These are phyloP conservation scores for Drosophila aff. DNA, from an alignment of 1,140 invertebrate species.

Conservation along the genomic window DNA sequence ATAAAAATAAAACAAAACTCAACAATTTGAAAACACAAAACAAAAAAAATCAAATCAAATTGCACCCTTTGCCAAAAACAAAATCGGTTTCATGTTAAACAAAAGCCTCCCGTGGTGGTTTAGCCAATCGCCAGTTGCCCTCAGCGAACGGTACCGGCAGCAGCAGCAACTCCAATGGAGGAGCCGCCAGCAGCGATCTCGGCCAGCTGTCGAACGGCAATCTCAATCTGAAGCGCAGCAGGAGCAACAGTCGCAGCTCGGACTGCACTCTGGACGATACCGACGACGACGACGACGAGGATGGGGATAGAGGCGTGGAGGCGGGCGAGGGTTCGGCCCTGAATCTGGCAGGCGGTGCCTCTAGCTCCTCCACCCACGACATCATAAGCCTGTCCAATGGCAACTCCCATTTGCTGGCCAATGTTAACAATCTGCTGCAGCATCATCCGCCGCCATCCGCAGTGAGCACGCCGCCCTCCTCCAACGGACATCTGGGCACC, in stretches of 20 bases:
- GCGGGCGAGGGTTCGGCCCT: conserved; percentile 26
- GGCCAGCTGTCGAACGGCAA: conserved; percentile 49
- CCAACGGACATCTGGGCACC: conserved; percentile 73
- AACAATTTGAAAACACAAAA: conserved; percentile 25
- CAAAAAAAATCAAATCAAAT: conserved; percentile 3
- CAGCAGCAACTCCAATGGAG: conserved; percentile 32
- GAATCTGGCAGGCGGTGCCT: conserved; percentile 26
- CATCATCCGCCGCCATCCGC: conserved; percentile 60
- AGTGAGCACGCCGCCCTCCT: conserved; percentile 15
- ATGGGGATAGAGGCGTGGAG: conserved; percentile 3
- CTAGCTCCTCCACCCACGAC: conserved; percentile 22
- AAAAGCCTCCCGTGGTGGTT: conserved; percentile 87
- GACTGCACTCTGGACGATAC: conserved; percentile 80
- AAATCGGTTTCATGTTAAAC: conserved; percentile 58
- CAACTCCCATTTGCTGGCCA: conserved; percentile 69
- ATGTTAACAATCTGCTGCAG: conserved; percentile 74
- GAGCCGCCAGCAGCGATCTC: conserved; percentile 25
- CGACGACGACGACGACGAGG: conserved; percentile 70
- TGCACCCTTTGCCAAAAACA: conserved; percentile 41
- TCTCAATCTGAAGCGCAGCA: conserved; percentile 36
- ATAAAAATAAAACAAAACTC: conserved; percentile 1
- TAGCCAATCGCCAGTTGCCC: conserved; percentile 87
- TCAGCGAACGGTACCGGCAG: conserved; percentile 71
- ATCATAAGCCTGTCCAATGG: conserved; percentile 76
- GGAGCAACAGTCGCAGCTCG: conserved; percentile 75